Conservation (phyloP, 2,888 invertebrate genomes). For the Campopleginae sp. region DNA sequence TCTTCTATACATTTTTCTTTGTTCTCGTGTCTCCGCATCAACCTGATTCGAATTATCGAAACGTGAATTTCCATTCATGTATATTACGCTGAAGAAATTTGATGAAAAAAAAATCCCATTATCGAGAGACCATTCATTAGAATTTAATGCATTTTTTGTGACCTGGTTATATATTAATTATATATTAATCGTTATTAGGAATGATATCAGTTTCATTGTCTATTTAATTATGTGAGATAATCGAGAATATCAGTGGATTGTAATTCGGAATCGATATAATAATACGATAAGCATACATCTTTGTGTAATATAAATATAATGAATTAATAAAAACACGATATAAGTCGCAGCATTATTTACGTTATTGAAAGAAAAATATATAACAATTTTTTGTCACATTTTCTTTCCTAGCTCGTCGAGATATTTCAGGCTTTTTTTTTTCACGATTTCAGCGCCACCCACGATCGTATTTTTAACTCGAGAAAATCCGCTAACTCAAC, state of each 20-base stretch:
- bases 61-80: constrained; percentile 5
- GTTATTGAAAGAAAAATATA: background rate
- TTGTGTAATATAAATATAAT: constrained; percentile 82
- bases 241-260: constrained; percentile 76
- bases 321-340: constrained; percentile 77
- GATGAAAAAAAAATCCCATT: constrained; percentile 14
- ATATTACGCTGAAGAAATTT: constrained; percentile 37
- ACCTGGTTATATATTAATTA: constrained; percentile 77
- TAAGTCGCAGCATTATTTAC: constrained; percentile 71
- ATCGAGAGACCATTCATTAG: constrained; percentile 69
- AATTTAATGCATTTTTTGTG: constrained; percentile 77
- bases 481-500: constrained; percentile 1
- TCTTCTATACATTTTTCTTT: constrained; percentile 8
- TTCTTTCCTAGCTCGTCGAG: background rate
- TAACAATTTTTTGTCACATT: background rate
- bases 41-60: background rate
- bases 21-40: constrained; percentile 3
- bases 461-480: background rate
- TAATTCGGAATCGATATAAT: constrained; percentile 79
- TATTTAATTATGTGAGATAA: constrained; percentile 77
- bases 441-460: background rate
- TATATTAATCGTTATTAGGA: constrained; percentile 68
- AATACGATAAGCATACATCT: constrained; percentile 81
- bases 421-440: background rate
- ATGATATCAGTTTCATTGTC: constrained; percentile 73